Conservation (phyloP, 2,113 vertebrate genomes). For the Sturnira hondurensis region DNA sequence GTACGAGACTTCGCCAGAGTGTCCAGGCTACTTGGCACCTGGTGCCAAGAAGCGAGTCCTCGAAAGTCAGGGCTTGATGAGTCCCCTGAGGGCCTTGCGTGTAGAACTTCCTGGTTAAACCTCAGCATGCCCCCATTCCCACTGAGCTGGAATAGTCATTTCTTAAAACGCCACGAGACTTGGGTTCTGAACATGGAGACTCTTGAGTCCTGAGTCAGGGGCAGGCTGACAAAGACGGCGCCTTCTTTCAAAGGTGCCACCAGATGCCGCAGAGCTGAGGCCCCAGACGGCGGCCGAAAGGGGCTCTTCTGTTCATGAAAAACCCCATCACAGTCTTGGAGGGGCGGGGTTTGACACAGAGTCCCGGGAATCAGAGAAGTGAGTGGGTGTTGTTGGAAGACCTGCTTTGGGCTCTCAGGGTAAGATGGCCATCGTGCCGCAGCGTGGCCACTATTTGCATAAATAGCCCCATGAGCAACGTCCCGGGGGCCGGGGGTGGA, state of each 20-base stretch:
- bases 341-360: not conserved
- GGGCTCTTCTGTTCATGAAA: not conserved
- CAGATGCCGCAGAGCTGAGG: not conserved
- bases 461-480: not conserved
- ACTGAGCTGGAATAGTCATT: conserved; percentile 42
- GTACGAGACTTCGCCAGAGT: conserved; percentile 68
- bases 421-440: not conserved
- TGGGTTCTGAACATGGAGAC: conserved; percentile 11
- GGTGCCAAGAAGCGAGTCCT: conserved; percentile 58
- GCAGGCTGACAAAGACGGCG: not conserved
- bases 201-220: not conserved
- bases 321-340: not conserved
- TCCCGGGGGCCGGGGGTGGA: not conserved
- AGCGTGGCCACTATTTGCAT: not conserved
- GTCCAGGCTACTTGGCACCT: conserved; percentile 75
- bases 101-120: conserved; percentile 71
- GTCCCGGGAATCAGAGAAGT: not conserved
- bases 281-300: not conserved
- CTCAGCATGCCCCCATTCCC: conserved; percentile 52
- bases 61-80: conserved; percentile 57
- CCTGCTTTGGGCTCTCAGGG: not conserved
- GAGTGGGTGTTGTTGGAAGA: not conserved
- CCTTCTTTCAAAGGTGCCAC: not conserved
- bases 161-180: not conserved
- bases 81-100: conserved; percentile 46